Percentiles rank a stretch among this genome's conserved stretches.
Evolutionary conservation across 2,797 vertebrate genomes (phyloP).

Genomic region (Enteromius trimaculatus): DNA sequence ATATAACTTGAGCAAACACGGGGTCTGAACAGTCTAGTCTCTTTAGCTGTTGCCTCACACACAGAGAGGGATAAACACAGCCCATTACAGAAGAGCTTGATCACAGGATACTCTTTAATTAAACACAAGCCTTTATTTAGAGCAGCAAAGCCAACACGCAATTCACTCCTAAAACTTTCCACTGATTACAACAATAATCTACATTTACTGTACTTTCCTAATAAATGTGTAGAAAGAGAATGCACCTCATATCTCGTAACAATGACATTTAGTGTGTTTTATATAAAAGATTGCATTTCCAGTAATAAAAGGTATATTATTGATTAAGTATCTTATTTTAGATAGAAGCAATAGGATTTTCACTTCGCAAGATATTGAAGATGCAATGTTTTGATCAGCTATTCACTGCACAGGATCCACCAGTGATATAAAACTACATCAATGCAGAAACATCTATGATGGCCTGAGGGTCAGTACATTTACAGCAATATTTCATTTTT

Average conservation of each 20-base stretch:
- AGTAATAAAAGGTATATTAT: not conserved
- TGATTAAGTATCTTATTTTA: not conserved
- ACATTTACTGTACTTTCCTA: not conserved
- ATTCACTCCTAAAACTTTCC: constrained; percentile 21
- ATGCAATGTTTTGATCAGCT: not conserved
- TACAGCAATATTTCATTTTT: not conserved
- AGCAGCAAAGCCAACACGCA: not conserved
- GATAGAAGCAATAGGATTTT: not conserved
- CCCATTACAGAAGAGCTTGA: constrained; percentile 12
- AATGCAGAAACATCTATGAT: not conserved
- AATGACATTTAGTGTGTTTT: not conserved
- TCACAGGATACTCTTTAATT: constrained; percentile 28
- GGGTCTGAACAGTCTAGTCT: constrained; percentile 34
- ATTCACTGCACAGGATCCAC: not conserved
- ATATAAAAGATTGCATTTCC: not conserved
- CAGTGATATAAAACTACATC: not conserved
- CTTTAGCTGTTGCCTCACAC: constrained; percentile 21
- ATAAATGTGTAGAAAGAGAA: not conserved
- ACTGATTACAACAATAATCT: not conserved
- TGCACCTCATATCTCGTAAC: not conserved
- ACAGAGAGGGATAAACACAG: constrained; percentile 21
- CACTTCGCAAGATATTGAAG: not conserved
- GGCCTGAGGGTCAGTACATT: not conserved
- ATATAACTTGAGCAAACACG: constrained; percentile 44
- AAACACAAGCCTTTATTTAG: constrained; percentile 16